phyloP scores from a whole-genome alignment of 2,797 vertebrate genomes.

The Girardinus metallicus region DNA sequence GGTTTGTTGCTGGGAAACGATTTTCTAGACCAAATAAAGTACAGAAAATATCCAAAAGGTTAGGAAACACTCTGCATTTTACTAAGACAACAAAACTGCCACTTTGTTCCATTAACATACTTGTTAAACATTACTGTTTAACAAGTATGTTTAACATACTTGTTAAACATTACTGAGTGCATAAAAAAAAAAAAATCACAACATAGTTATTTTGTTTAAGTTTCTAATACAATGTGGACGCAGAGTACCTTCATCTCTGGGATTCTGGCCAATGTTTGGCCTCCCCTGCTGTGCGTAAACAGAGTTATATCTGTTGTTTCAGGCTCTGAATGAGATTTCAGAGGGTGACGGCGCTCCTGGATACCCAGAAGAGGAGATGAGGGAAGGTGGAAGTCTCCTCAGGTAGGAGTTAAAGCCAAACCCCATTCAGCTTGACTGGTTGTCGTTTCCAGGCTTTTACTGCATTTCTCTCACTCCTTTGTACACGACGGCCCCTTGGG shows the following conservation, averaged over 20 bases:
- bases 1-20: background rate
- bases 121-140: too few species aligned
- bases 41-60: background rate
- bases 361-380: conserved; percentile 88
- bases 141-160: too few species aligned
- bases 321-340: conserved; percentile 84
- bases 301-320: conserved; percentile 29
- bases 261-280: background rate
- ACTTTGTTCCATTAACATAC: background rate
- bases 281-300: background rate
- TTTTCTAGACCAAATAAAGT: background rate
- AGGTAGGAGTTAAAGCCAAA: conserved; percentile 80
- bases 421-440: conserved; percentile 17
- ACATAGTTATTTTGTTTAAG: too few species aligned
- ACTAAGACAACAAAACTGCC: background rate
- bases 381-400: conserved; percentile 89
- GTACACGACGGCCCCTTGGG: background rate
- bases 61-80: background rate
- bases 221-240: too few species aligned
- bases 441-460: conserved; percentile 24
- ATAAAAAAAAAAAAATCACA: background rate
- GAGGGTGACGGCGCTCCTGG: conserved; percentile 65
- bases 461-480: conserved; percentile 18
- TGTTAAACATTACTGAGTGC: background rate
- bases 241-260: background rate